Base-by-base conservation (phyloP, 2,888 invertebrate species). In the Pammene fasciana region DNA sequence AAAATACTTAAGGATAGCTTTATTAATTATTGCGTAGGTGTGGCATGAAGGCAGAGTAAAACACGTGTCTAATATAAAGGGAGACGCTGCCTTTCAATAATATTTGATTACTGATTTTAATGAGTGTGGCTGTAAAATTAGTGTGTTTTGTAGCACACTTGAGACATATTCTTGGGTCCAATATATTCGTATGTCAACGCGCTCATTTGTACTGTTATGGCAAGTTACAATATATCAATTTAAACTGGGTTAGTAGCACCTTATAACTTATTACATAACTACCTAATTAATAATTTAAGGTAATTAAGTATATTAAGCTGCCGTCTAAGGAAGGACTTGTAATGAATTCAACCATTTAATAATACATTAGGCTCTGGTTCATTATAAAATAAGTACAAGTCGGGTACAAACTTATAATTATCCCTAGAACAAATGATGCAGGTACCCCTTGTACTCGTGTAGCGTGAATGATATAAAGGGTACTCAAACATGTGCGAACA, bases 391-490 rank as follows among this genome's bases (percentile, higher is more conserved):
- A 38, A 38, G 38, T 43, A 43, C 43, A 13, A 43, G 48, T 16
- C 8, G 7, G 5, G 13, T 48, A 60, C 18, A 45, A 57, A 34
- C 9, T 46, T 14, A 36, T 36, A 34, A 60, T 34, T 14, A 60
- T 26, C 48, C 48, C 11, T 38, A 16, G 16, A 18, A 61, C 48
- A 9, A 38, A 18, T 41, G 13, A 13, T 50, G 8, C 41, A 62
- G 50, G 14, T 41, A 50, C 38, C 26, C 38, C 48, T 52, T 52
- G 41, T 16, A 50, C 50, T 48, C 26, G 50, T 13, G 7, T 26
- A 62, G n/a, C 61, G 50, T n/a, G 38, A 18, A 61, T 61, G 61
- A 50, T 61, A 13, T 48, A 59, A 59, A 50, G 48, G 48, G 61
- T 46, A 60, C 36, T 48, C 61, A 16, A 61, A 61, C 48, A 16